Evolutionary conservation across 2,113 vertebrate species (phyloP).

Genomic region (Scomber scombrus): DNA sequence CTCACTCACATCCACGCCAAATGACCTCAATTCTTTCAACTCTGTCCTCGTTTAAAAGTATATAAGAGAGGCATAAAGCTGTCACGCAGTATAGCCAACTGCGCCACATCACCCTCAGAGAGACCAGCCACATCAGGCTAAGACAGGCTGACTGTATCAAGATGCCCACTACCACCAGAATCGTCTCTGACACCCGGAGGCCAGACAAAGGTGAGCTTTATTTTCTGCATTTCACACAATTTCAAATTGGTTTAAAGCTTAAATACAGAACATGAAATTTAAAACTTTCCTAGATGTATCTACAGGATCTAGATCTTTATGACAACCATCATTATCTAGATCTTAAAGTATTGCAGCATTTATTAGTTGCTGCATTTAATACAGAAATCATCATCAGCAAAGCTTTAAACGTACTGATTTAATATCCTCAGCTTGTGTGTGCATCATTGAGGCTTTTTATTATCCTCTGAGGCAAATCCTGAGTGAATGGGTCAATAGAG

Average conservation of each 20-base stretch:
- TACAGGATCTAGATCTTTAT: too few species aligned
- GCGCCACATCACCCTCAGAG: conserved; percentile 10
- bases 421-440: conserved; percentile 10
- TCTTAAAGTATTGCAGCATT: not conserved
- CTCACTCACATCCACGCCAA: conserved; percentile 27
- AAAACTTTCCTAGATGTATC: too few species aligned
- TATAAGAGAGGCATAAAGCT: conserved; percentile 59
- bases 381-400: not conserved
- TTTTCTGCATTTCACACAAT: conserved; percentile 14
- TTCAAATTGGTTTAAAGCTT: not conserved
- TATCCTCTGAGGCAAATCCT: conserved; percentile 18
- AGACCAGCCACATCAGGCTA: conserved; percentile 11
- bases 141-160: conserved; percentile 29
- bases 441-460: not conserved
- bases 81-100: conserved; percentile 10
- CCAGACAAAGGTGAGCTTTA: conserved; percentile 64
- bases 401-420: not conserved
- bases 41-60: conserved; percentile 55
- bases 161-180: conserved; percentile 69
- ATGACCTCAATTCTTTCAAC: conserved; percentile 1
- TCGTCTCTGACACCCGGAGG: conserved; percentile 55
- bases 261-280: too few species aligned
- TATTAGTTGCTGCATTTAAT: not conserved
- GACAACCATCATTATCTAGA: too few species aligned
- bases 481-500: conserved; percentile 20